phyloP scores from a whole-genome alignment of 1,140 invertebrate species.

The Drosophila repletoides region DNA sequence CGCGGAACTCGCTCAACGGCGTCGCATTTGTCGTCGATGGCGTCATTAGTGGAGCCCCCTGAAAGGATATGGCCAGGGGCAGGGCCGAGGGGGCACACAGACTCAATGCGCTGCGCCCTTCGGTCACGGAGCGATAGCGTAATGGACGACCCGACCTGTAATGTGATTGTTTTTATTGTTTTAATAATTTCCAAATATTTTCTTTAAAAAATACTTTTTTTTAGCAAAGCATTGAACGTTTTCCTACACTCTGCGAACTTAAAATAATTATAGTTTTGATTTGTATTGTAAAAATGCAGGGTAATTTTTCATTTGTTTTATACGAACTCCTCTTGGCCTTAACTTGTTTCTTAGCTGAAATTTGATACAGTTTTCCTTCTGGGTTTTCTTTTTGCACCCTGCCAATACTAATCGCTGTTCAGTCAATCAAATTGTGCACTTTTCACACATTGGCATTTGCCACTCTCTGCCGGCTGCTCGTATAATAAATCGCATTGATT shows the following conservation, averaged over 20 bases:
- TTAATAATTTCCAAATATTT: too few relatives aligned
- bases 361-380: not conserved
- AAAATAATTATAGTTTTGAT: too few relatives aligned
- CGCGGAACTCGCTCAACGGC: conserved; percentile 77
- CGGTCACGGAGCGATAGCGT: conserved; percentile 86
- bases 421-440: conserved; percentile 26
- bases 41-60: conserved; percentile 85
- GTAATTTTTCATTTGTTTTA: too few relatives aligned
- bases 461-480: too few relatives aligned
- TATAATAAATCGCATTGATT: conserved; percentile 30
- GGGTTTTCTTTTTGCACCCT: not conserved
- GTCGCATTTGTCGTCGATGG: conserved; percentile 81
- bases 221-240: too few relatives aligned
- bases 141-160: conserved; percentile 84
- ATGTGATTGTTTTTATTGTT: too few relatives aligned
- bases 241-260: too few relatives aligned
- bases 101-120: conserved; percentile 84
- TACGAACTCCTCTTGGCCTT: too few relatives aligned
- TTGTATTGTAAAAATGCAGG: too few relatives aligned
- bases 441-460: conserved; percentile 5
- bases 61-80: conserved; percentile 86
- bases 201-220: too few relatives aligned
- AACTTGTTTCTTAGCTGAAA: not conserved
- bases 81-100: conserved; percentile 85
- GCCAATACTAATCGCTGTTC: conserved; percentile 36